Evolutionary conservation across 2,797 vertebrate genomes (phyloP).

Genomic region (Lates japonicus): DNA sequence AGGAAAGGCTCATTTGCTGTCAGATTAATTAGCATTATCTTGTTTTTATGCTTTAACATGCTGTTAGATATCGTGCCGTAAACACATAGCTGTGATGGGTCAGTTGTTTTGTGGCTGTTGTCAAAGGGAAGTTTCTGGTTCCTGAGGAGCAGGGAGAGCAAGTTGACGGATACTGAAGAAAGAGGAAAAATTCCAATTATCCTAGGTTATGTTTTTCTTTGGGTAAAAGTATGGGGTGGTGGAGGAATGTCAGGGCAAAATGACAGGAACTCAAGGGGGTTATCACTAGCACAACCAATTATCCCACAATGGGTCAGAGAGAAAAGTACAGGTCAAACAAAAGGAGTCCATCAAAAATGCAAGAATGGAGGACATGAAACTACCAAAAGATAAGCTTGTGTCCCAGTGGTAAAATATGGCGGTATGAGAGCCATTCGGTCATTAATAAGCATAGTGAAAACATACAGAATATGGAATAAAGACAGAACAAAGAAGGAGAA

Average conservation of each 20-base stretch:
- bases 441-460: conserved; percentile 20
- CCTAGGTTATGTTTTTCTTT: conserved; percentile 72
- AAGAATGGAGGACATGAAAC: conserved; percentile 69
- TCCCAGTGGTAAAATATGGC: conserved; percentile 43
- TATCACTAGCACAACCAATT: conserved; percentile 83
- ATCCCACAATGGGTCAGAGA: conserved; percentile 68
- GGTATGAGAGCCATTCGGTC: background rate
- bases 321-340: conserved; percentile 70
- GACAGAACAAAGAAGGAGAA: background rate
- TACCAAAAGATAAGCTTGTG: conserved; percentile 49
- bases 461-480: conserved; percentile 2
- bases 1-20: conserved; percentile 41
- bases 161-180: conserved; percentile 51
- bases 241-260: conserved; percentile 77
- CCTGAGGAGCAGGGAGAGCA: conserved; percentile 36
- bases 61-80: conserved; percentile 3
- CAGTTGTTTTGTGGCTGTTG: conserved; percentile 52
- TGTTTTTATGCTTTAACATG: conserved; percentile 38
- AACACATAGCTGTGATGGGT: conserved; percentile 23
- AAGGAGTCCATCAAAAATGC: conserved; percentile 71
- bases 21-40: conserved; percentile 57
- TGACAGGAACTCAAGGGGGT: conserved; percentile 74
- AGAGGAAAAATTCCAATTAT: conserved; percentile 75
- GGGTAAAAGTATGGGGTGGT: conserved; percentile 59
- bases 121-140: conserved; percentile 61